Evolutionary conservation across 1,140 invertebrate species (phyloP), one percentile per base, ranked within the genome.

Genomic region (Trichonephila clavata): DNA sequence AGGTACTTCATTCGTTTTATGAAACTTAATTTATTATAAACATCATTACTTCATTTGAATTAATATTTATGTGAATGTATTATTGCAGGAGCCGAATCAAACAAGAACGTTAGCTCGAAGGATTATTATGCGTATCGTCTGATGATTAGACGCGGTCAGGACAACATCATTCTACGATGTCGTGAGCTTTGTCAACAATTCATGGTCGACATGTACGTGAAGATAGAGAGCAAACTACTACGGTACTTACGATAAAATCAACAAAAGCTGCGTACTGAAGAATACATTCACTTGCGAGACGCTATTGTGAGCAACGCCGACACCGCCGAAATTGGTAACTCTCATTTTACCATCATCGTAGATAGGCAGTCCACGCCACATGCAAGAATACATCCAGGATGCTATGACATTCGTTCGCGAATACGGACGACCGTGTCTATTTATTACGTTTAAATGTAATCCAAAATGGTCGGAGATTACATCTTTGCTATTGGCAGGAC

Each of bases 401-500:
- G 93, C 94, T 16, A 95, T 96, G 95, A 90, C 94, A 16, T 92
- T 94, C 68, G 95, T 96, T 5, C 27, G 92, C 10, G 50, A 94
- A 84, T 96, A 94, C 94, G 96, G 96, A 16, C 94, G 94, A 39
- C 32, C 32, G 32, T 3, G 32, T 39, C 4, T 39, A 39, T 39
- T 39, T 3, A 39, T 39, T 39, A 39, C 32, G 32, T 39, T 39
- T 39, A 39, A 2, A 39, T 39, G 32, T 39, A 1, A 39, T 39
- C 2, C 32, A 39, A 39, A 39, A 39, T 39, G 32, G n/a, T 3
- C 32, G 32, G 32, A 39, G 32, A 39, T 39, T 61, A 50, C n/a
- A 71, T 80, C 95, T 86, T 92, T 95, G 86, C 81, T 96, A 10
- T 32, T 94, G 18, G 71, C 88, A 27, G 83, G 94, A 16, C 95